Evolutionary conservation across 2,797 vertebrate species (phyloP), one percentile per base, ranked within the genome.

Genomic region (Siniperca undulata): DNA sequence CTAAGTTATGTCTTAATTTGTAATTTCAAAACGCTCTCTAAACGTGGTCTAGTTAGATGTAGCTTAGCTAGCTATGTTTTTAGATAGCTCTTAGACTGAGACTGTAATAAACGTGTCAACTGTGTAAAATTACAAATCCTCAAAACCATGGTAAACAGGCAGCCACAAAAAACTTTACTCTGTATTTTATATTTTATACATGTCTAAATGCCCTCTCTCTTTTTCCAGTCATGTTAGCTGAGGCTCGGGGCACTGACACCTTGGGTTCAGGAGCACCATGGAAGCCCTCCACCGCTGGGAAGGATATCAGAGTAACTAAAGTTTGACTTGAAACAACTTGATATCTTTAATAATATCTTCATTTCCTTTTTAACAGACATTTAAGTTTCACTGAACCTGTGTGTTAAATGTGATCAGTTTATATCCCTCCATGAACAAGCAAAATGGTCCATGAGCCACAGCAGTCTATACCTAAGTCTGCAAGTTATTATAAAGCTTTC

Each of bases 181-280:
- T 34, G 27, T 70, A 5, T 19, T 50, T n/a, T 6, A 2, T 14
- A 10, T 16, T 2, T 38, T 36, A 24, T 22, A 3, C 7, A 53
- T 10, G 19, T 53, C 12, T 73, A n/a, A 70, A 38, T 61, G 9
- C 3, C 1, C 27, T 69, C 9, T 73, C 14, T 62, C 44, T 73
- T 44, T 44, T 34, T 38, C 5, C 73, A 93, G 94, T 8, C 66
- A 94, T 94, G 93, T 66, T 88, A 60, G 73, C 87, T 24, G 85
- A 87, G 48, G 12, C 61, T 61, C 77, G 44, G 19, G 40, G 34
- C 66, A 77, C 78, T 9, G 75, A 60, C 16, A 58, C 19, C 17
- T 27, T 85, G 59, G 64, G 12, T 14, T 69, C 74, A 38, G 67
- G 13, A 36, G 14, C 77, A 52, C 17, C 58, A n/a, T 74, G 73